phyloP scores from a whole-genome alignment of 2,888 invertebrate genomes.

The Tiphia femorata region DNA sequence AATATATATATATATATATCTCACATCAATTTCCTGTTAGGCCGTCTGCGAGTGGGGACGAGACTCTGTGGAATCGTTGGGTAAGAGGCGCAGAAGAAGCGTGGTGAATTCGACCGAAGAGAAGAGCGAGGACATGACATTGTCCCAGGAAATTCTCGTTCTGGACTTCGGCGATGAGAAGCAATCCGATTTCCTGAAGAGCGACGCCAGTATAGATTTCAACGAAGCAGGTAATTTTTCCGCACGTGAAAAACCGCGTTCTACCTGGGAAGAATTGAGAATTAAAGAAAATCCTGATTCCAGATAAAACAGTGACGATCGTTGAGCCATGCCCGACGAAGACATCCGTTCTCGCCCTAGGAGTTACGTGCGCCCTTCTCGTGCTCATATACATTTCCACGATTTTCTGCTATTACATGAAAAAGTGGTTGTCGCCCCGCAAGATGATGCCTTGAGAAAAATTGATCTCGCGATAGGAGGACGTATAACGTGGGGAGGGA shows the following conservation, averaged over 20 bases:
- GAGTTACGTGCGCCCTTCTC: slow-evolving; percentile 91
- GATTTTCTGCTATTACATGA: slow-evolving; percentile 93
- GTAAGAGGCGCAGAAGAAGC: slow-evolving; percentile 85
- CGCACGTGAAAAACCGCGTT: background rate
- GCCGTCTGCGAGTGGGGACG: slow-evolving; percentile 93
- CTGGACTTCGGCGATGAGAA: slow-evolving; percentile 93
- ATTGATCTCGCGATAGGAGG: background rate
- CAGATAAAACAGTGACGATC: slow-evolving; percentile 91
- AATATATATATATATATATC: background rate
- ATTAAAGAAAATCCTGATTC: background rate
- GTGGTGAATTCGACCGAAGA: slow-evolving; percentile 76
- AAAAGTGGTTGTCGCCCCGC: slow-evolving; percentile 89
- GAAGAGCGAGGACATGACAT: slow-evolving; percentile 87
- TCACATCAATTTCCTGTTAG: slow-evolving; percentile 66
- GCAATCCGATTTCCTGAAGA: slow-evolving; percentile 84
- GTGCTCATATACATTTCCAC: slow-evolving; percentile 92
- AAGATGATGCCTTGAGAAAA: slow-evolving; percentile 79
- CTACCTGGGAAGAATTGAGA: background rate
- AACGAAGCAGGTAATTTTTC: slow-evolving; percentile 69
- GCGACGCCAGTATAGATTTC: slow-evolving; percentile 77
- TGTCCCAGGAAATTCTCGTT: slow-evolving; percentile 94
- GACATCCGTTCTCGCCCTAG: slow-evolving; percentile 89
- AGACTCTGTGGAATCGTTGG: slow-evolving; percentile 92
- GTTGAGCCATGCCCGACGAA: slow-evolving; percentile 93
- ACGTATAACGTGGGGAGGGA: background rate